A percentile compares a stretch with the other conserved stretches of the same genome.
These are phyloP conservation scores for Sebastes cheni DNA, from an alignment of 2,797 vertebrate genomes.

Conservation along the genomic window DNA sequence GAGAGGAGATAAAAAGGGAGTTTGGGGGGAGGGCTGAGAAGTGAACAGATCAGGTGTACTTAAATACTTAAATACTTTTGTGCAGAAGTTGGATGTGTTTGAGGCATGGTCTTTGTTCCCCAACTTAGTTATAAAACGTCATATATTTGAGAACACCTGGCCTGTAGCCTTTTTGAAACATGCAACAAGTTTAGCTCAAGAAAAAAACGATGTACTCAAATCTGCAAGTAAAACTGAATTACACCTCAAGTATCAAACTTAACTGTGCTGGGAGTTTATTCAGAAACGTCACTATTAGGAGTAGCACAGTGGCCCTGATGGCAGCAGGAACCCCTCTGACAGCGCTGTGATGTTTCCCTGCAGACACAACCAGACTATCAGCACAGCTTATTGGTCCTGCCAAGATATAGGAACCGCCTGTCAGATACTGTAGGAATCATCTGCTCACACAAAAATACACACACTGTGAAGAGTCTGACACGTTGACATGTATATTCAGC, in stretches of 20 bases:
- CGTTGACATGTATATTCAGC: not conserved
- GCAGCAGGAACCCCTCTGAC: not conserved
- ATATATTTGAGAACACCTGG: not conserved
- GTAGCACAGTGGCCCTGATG: not conserved
- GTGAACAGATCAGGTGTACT: no score
- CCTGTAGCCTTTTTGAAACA: not conserved
- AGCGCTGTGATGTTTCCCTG: slow-evolving; percentile 6
- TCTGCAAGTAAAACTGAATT: not conserved
- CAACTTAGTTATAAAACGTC: no score
- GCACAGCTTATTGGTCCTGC: not conserved
- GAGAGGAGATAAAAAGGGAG: no score
- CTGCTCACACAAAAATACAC: not conserved
- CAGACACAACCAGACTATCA: not conserved
- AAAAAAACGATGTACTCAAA: not conserved
- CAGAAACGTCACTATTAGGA: not conserved
- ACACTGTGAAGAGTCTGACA: not conserved
- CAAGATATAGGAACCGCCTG: not conserved
- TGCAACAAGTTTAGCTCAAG: not conserved
- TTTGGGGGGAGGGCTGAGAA: accelerated
- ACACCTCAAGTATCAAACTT: not conserved
- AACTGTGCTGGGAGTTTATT: not conserved
- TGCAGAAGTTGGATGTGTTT: no score
- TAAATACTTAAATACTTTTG: no score
- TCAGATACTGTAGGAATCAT: not conserved
- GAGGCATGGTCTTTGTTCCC: no score